Base-by-base conservation (phyloP, 2,113 vertebrate species). In the Pseudorasbora parva region DNA sequence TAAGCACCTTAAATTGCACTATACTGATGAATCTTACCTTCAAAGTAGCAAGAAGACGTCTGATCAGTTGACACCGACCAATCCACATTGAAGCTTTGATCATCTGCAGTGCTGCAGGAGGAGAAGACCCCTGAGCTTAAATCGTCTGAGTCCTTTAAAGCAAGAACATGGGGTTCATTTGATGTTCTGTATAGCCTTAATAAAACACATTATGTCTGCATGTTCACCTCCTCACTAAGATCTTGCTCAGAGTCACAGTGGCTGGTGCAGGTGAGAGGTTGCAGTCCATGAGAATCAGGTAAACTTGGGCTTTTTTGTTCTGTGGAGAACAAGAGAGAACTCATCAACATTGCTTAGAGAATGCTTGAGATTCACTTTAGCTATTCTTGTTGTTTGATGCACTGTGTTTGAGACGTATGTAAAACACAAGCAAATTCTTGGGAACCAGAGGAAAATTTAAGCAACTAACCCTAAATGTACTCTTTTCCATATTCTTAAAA, bases 41-140 rank as follows among this genome's bases (percentile, higher is more conserved):
- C 95, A 84, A 97, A 96, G 85, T 89, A 95, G 93, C 91, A 94
- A 0, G 94, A 89, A 5, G 91, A 94, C 0, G 93, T 92, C 89
- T 94, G 95, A 0, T 93, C 92, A 0, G 92, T 91, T 25, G 94
- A 93, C 81, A 90, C 92, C 64, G 93, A 89, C 91, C 95, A 94
- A 83, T 96, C 95, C 90, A 95, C 87, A 23, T 94, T 96, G 86
- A 92, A 93, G 90, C 94, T 96, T 78, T 89, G 92, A 7, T 90
- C 91, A 0, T 96, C 96, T 0, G 92, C 78, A 27, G 95, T 97
- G 93, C 91, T 93, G 94, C 95, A 97, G 0, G 97, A 97, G 0
- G 97, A 99, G 71, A 97, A 96, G 33, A 98, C 94, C 7, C 97
- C 97, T 0, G 97, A 99, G 91, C 97, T 99, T 90, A 96, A 93